Conservation (phyloP, 2,888 invertebrate species). For the Drosophila leonis region DNA sequence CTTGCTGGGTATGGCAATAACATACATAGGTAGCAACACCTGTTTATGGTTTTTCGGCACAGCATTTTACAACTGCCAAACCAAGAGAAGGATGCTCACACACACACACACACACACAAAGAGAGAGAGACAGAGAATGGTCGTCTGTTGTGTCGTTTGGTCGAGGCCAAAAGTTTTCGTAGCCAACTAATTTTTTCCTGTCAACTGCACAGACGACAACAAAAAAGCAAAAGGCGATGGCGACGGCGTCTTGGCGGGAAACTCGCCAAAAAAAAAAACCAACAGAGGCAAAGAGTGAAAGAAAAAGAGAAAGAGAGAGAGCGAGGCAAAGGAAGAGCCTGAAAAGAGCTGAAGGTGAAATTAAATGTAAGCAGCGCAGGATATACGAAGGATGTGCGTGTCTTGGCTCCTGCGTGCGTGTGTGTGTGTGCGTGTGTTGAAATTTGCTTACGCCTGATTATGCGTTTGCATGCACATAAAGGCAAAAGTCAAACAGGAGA, state of each 20-base stretch:
- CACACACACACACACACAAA: slow-evolving; percentile 18
- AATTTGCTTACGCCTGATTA: slow-evolving; percentile 75
- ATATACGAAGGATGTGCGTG: slow-evolving; percentile 63
- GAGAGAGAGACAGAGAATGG: slow-evolving; percentile 32
- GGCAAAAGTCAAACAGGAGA: slow-evolving; percentile 78
- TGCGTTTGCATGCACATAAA: slow-evolving; percentile 81
- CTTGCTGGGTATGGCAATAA: slow-evolving; percentile 46
- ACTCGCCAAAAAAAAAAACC: slow-evolving; percentile 50
- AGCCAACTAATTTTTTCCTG: slow-evolving; percentile 82
- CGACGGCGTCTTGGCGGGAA: slow-evolving; percentile 59
- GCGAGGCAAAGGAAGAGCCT: neutral
- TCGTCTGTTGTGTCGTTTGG: slow-evolving; percentile 67
- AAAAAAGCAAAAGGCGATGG: slow-evolving; percentile 26
- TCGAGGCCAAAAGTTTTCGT: slow-evolving; percentile 77
- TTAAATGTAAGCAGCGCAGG: slow-evolving; percentile 76
- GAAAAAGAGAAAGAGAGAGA: neutral
- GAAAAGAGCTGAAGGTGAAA: slow-evolving; percentile 70
- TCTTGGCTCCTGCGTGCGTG: slow-evolving; percentile 9
- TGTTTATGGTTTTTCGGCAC: slow-evolving; percentile 78
- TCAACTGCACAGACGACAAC: slow-evolving; percentile 78
- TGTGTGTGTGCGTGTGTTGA: slow-evolving; percentile 23
- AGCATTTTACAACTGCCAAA: slow-evolving; percentile 74
- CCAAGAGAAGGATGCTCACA: slow-evolving; percentile 38
- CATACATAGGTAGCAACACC: slow-evolving; percentile 64
- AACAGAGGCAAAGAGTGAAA: neutral